A percentile compares a stretch with the other conserved stretches of the same genome.
phyloP scores from a whole-genome alignment of 2,888 invertebrate species.

The Fragum whitleyi region DNA sequence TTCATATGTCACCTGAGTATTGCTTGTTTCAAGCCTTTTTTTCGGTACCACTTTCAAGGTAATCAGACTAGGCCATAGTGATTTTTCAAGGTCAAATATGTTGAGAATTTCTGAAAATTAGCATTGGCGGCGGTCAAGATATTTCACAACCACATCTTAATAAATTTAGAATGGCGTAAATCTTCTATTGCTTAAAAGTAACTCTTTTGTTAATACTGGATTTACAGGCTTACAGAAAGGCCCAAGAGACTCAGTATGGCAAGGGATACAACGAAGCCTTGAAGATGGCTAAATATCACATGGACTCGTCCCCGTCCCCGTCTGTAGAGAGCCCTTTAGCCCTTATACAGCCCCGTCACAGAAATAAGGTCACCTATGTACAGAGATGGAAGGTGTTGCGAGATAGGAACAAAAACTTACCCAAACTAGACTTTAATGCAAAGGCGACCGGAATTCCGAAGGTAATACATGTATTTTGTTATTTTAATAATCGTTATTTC shows the following conservation, averaged over 20 bases:
- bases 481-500: no score
- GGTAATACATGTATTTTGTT: constrained; percentile 41
- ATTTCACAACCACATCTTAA: no score
- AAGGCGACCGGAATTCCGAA: constrained; percentile 63
- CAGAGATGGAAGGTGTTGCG: constrained; percentile 70
- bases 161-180: no score
- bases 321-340: constrained; percentile 42
- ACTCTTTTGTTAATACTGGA: no score
- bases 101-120: no score
- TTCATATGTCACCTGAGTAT: no score
- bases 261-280: background rate
- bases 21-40: no score
- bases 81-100: no score
- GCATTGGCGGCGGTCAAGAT: no score
- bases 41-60: no score
- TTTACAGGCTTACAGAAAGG: constrained; percentile 35
- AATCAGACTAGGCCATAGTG: no score
- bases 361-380: constrained; percentile 62
- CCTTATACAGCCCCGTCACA: constrained; percentile 56
- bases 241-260: background rate
- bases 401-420: constrained; percentile 68
- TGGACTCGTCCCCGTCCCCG: constrained; percentile 45
- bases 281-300: constrained; percentile 16
- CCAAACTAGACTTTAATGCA: constrained; percentile 68
- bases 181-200: no score